These are phyloP conservation scores for Prunella strophiata DNA, from an alignment of 2,797 vertebrate species.

Conservation along the genomic window DNA sequence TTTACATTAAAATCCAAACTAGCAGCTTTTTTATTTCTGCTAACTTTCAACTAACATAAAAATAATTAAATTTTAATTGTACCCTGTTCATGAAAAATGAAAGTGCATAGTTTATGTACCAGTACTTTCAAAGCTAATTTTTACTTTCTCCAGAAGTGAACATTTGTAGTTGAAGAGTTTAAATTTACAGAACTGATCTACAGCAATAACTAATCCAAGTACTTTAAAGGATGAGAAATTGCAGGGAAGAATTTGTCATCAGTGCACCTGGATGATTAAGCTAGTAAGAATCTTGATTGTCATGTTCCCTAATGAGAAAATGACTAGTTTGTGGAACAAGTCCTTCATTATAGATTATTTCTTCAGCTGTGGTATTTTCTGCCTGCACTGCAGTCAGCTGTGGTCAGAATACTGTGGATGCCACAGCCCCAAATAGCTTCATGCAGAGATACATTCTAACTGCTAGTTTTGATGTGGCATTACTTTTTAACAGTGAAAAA, in stretches of 20 bases:
- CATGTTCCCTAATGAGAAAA: slow-evolving; percentile 15
- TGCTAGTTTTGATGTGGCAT: not conserved
- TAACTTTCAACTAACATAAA: not conserved
- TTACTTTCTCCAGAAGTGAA: not conserved
- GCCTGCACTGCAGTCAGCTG: not conserved
- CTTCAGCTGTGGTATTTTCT: not conserved
- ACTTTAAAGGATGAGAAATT: not conserved
- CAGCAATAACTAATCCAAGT: not conserved
- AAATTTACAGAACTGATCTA: not conserved
- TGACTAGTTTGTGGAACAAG: not conserved
- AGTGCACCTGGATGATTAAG: not conserved
- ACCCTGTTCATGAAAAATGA: not conserved
- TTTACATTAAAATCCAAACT: not conserved
- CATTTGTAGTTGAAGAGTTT: not conserved
- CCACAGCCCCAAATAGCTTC: fast-evolving
- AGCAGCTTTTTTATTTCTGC: not conserved
- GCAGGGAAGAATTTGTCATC: not conserved
- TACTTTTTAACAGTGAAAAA: not conserved
- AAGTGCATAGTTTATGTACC: not conserved
- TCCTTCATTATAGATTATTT: not conserved
- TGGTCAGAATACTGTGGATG: not conserved
- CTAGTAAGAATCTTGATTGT: not conserved
- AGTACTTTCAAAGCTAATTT: not conserved
- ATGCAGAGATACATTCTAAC: not conserved
- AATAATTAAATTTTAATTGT: slow-evolving; percentile 22